Evolutionary conservation across 1,140 invertebrate species (phyloP).

Genomic region (Drosophila serrata): DNA sequence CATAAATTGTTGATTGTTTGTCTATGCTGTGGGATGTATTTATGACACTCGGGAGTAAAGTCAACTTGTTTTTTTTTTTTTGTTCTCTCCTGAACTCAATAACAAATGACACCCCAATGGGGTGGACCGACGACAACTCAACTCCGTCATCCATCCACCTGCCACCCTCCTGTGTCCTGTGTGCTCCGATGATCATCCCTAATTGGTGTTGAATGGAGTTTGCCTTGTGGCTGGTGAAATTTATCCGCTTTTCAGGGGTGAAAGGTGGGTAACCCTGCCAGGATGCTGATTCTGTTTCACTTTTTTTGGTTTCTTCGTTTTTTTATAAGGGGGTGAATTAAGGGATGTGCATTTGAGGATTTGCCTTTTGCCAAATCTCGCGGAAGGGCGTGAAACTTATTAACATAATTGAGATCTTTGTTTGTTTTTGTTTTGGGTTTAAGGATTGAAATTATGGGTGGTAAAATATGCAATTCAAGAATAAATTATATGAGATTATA

Average conservation of each 20-base stretch:
- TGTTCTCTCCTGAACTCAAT: slow-evolving; percentile 52
- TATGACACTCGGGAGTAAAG: slow-evolving; percentile 73
- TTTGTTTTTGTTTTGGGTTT: slow-evolving; percentile 38
- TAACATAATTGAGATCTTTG: slow-evolving; percentile 83
- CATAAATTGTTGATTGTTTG: slow-evolving; percentile 84
- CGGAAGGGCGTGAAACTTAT: slow-evolving; percentile 77
- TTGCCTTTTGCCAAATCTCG: slow-evolving; percentile 52
- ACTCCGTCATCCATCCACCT: slow-evolving; percentile 45
- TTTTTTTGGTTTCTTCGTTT: too few species aligned
- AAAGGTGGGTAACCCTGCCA: slow-evolving; percentile 69
- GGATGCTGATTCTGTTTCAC: slow-evolving; percentile 40
- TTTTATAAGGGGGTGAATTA: neutral
- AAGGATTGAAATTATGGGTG: slow-evolving; percentile 10
- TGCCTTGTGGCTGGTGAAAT: slow-evolving; percentile 58
- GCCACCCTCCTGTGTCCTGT: slow-evolving; percentile 19
- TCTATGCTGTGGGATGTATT: slow-evolving; percentile 74
- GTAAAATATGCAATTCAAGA: neutral
- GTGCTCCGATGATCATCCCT: slow-evolving; percentile 78
- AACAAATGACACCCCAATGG: slow-evolving; percentile 71
- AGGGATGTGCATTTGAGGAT: slow-evolving; percentile 12
- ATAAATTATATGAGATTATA: neutral
- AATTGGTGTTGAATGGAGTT: slow-evolving; percentile 85
- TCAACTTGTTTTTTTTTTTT: slow-evolving; percentile 63
- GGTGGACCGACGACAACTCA: slow-evolving; percentile 68
- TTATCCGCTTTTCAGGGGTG: slow-evolving; percentile 56